Conservation (phyloP, 2,797 vertebrate genomes). For the Bothrops alternatus region DNA sequence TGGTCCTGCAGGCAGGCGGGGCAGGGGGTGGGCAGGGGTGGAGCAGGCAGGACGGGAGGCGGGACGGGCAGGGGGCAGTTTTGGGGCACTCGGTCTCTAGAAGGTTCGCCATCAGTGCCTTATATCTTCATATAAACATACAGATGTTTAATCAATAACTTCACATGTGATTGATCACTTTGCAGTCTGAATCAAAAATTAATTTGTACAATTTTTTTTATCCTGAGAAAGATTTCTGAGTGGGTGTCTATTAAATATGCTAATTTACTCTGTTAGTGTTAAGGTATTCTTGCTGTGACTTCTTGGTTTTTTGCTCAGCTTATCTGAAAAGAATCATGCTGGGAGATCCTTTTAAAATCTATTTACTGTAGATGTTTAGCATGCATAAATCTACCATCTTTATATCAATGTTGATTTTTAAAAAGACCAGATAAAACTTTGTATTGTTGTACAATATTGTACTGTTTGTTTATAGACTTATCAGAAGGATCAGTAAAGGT, state of each 20-base stretch:
- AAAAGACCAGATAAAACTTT: background rate
- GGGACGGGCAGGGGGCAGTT: too few relatives aligned
- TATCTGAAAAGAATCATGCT: background rate
- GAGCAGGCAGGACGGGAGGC: too few relatives aligned
- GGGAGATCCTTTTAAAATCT: background rate
- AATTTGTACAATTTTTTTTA: background rate
- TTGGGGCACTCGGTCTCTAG: too few relatives aligned
- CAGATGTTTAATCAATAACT: background rate
- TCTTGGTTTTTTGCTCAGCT: background rate
- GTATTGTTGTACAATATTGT: background rate
- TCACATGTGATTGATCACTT: slow-evolving; percentile 13
- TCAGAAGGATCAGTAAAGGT: background rate
- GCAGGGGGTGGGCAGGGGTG: too few relatives aligned
- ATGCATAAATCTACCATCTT: background rate
- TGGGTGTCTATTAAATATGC: background rate
- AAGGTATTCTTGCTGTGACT: background rate
- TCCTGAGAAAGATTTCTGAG: background rate
- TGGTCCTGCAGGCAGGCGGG: too few relatives aligned
- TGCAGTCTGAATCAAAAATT: slow-evolving; percentile 35
- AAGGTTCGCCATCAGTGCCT: too few relatives aligned
- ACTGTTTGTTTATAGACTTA: slow-evolving; percentile 15
- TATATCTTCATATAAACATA: background rate
- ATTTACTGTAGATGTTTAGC: background rate
- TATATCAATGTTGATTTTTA: background rate
- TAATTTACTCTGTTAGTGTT: background rate